These are phyloP conservation scores for Cyaniris semiargus DNA, from an alignment of 2,888 invertebrate species.

Conservation along the genomic window DNA sequence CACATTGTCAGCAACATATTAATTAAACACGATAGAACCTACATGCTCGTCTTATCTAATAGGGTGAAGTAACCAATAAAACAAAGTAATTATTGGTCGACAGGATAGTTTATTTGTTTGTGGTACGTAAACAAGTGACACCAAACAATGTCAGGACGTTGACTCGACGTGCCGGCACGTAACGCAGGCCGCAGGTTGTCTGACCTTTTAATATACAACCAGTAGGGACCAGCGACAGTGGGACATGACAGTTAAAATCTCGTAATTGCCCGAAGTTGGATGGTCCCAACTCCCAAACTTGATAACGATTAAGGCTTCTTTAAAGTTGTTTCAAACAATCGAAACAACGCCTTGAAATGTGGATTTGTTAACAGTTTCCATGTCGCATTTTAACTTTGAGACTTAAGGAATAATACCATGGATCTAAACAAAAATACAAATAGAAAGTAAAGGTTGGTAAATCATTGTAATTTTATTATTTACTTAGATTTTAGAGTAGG, in stretches of 20 bases:
- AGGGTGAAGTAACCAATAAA: not conserved
- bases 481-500: too few relatives aligned
- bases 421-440: too few relatives aligned
- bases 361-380: not conserved
- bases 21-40: too few relatives aligned
- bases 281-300: not conserved
- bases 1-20: too few relatives aligned
- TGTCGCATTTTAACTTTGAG: not conserved
- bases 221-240: constrained; percentile 8
- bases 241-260: constrained; percentile 6
- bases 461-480: too few relatives aligned
- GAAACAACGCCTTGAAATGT: not conserved
- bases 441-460: too few relatives aligned
- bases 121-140: constrained; percentile 39
- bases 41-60: not conserved
- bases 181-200: constrained; percentile 27
- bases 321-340: too few relatives aligned
- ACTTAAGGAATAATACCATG: too few relatives aligned
- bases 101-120: constrained; percentile 42
- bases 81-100: constrained; percentile 31
- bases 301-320: not conserved
- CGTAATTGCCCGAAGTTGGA: not conserved
- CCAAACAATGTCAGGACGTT: constrained; percentile 50
- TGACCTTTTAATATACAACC: constrained; percentile 28
- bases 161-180: constrained; percentile 66